Percentiles rank a stretch among this genome's conserved stretches.
phyloP scores from a whole-genome alignment of 2,113 vertebrate species.

The Eonycteris spelaea region DNA sequence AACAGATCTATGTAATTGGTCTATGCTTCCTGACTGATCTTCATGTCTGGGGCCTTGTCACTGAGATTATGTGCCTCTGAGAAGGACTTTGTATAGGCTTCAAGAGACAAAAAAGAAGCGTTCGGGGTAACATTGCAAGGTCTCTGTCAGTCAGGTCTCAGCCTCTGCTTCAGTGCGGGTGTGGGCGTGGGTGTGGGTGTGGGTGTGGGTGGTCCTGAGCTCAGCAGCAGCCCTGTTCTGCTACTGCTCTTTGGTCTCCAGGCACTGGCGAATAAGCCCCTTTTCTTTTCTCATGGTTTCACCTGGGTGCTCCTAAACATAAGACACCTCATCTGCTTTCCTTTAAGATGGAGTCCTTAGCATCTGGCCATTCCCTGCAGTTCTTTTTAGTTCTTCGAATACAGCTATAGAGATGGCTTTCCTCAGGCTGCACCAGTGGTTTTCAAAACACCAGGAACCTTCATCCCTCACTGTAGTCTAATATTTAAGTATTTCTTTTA shows the following conservation, averaged over 20 bases:
- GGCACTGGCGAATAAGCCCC: neutral
- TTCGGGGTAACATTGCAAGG: neutral
- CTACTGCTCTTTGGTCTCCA: neutral
- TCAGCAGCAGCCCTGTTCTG: neutral
- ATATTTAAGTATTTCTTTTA: neutral
- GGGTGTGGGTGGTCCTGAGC: neutral
- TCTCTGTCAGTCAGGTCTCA: neutral
- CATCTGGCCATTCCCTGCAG: neutral
- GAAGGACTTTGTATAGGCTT: neutral
- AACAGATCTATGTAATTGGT: neutral
- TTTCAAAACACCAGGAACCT: neutral
- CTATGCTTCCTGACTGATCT: neutral
- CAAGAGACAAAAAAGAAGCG: neutral
- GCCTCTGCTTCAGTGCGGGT: neutral
- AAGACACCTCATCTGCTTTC: neutral
- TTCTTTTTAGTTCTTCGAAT: neutral
- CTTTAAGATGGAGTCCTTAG: neutral
- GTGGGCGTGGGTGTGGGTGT: neutral
- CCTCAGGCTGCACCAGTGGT: neutral
- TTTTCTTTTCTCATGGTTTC: neutral
- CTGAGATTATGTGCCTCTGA: neutral
- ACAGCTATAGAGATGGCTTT: neutral
- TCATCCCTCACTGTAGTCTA: neutral
- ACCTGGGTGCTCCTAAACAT: accelerated
- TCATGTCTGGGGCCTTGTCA: neutral